Base-by-base conservation (phyloP, 2,797 vertebrate species). In the Cheirogaleus major region DNA sequence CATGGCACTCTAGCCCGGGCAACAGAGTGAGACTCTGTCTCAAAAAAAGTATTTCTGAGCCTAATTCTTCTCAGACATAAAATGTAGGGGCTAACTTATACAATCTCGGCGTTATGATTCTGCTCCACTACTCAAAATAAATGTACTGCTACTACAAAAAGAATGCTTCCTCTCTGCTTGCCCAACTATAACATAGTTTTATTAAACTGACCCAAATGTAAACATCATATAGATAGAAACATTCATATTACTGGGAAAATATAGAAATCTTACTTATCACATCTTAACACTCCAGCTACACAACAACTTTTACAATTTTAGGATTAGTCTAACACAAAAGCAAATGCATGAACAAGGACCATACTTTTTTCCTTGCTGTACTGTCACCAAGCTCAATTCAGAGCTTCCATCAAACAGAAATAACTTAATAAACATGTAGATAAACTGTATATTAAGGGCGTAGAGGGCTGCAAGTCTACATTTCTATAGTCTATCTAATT, bases 151-250 rank as follows among this genome's bases (percentile, higher is more conserved):
- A 67, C 75, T 65, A 67, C 11, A 48, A 57, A 87, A 89, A 92
- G 18, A 73, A 72, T 43, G 7, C 73, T 70, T 87, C 15, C 22
- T 59, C n/a, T 72, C 30, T 63, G 30, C 45, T 61, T 43, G 41
- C 8, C 52, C 22, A 23, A 45, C 6, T 27, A 48, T 25, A 87
- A 72, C 10, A 59, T 18, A 70, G n/a, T 70, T 93, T 72, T 73
- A 95, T 72, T 76, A 90, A 91, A 76, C 41, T 45, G 61, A 94
- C 30, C 72, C 13, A 82, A 95, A 48, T 41, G 88, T 91, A 95
- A 93, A 38, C 32, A 72, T 52, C 82, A 93, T 30, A 80, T 67
- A 85, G 91, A 79, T 4, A 63, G 38, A 83, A 92, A 90, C 72
- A 88, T 25, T 52, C 14, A 63, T 9, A 27, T 48, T 73, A 80